Evolutionary conservation across 1,140 invertebrate genomes (phyloP).

Genomic region (Drosophila tristis): DNA sequence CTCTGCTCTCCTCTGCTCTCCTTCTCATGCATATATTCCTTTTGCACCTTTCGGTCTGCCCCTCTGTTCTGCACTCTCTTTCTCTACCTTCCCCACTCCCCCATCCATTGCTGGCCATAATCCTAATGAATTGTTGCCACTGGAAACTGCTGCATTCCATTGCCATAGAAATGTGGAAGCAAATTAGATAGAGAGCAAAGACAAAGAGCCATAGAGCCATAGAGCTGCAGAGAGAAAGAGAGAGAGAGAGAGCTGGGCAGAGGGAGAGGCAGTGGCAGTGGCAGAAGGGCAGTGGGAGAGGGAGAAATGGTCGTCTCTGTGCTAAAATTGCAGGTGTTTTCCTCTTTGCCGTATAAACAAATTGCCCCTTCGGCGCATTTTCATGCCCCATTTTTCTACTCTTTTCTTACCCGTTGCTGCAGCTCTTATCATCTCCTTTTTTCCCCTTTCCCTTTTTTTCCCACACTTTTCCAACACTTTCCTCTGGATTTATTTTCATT

Average conservation of each 20-base stretch:
- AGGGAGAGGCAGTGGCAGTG: no score
- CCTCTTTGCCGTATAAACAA: conserved; percentile 40
- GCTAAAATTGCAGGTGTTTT: conserved; percentile 69
- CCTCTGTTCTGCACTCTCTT: not conserved
- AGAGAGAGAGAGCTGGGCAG: no score
- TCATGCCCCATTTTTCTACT: conserved; percentile 31
- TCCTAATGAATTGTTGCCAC: conserved; percentile 24
- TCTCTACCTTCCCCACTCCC: conserved; percentile 13
- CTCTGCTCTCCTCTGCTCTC: no score
- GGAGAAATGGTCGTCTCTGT: conserved; percentile 19
- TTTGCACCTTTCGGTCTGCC: conserved; percentile 15
- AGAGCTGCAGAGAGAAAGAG: not conserved
- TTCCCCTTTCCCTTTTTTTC: conserved; percentile 14
- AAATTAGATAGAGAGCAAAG: conserved; percentile 17
- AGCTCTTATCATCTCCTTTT: conserved; percentile 39
- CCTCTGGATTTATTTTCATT: conserved; percentile 1
- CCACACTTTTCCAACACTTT: conserved; percentile 13
- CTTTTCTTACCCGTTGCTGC: conserved; percentile 40
- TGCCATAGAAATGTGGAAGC: conserved; percentile 3
- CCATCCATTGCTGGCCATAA: conserved; percentile 12
- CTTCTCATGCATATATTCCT: not conserved
- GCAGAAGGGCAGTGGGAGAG: no score
- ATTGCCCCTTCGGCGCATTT: conserved; percentile 31
- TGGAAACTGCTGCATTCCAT: conserved; percentile 43
- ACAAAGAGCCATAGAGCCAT: not conserved